Base-by-base conservation (phyloP, 2,888 invertebrate genomes). In the Leptopilina drosophilae region DNA sequence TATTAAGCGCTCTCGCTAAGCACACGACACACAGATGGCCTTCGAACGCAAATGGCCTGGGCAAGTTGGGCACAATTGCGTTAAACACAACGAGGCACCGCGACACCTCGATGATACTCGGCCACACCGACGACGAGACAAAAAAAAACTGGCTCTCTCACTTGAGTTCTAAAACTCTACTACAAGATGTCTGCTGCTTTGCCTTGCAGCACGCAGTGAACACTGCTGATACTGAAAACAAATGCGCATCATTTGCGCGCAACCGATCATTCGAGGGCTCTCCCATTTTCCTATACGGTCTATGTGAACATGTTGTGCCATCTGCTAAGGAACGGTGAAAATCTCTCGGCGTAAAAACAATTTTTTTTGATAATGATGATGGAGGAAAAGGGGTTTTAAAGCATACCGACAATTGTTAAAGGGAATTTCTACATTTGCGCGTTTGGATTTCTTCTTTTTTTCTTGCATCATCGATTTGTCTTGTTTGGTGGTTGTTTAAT, bases 221-320 rank as follows among this genome's bases (percentile, higher is more conserved):
- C 33, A 33, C 84, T 85, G 77, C 78, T 62, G 20, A 62, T 20
- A 82, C 33, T 33, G 33, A 79, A 83, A 80, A 85, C 86, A 77
- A 42, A 76, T 85, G 90, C 90, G 90, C 90, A 90, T 82, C 84
- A 81, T 83, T 82, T 81, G 83, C 87, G 89, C 90, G 89, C 90
- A 90, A 90, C 86, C 89, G 85, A 90, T 89, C 88, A 90, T 90
- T 90, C 90, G 89, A 87, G 89, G 87, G 77, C 81, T 80, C 81
- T 64, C 59, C 62, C 49, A 42, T 42, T 46, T 62, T 62, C 33
- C 62, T 46, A n/a, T n/a, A 46, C 20, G 20, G 6, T 65, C 42
- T 33, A 26, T 33, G 56, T 33, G 56, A 64, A 53, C 76, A 64
- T 1, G 11, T 15, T 20, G 40, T 62, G 76, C 40, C 62, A 62